Evolutionary conservation across 2,797 vertebrate species (phyloP), one percentile per base, ranked within the genome.

Genomic region (Leontocebus nigricollis): DNA sequence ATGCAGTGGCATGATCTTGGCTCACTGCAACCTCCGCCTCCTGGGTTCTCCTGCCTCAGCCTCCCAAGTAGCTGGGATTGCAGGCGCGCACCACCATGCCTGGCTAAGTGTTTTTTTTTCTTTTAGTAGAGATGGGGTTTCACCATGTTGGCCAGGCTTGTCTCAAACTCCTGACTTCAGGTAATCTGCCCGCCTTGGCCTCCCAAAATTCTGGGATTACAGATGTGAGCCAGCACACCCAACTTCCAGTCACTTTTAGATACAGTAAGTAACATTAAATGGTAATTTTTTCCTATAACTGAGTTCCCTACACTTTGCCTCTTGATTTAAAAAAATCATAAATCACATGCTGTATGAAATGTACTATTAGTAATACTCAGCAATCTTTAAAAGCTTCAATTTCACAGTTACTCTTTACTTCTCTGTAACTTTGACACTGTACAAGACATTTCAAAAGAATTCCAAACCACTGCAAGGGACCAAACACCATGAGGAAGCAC

Each of bases 361-460:
- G 80, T 59, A 70, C 59, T 57, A 90, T 50, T 88, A 85, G 30
- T 93, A 88, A 94, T 86, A 86, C 79, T 96, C 48, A 85, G 15
- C 26, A 89, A 80, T 48, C 12, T 88, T 94, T 75, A 90, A 86
- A 84, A 93, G 22, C 44, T 46, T 33, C 1, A 46, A 80, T 64
- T 90, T 36, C 15, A 11, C 12, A 52, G 11, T 84, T 90, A 24
- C 1, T 57, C 12, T 93, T 93, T 88, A 88, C 17, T 95, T 95
- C 15, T 30, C 26, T 83, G 5, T 67, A 76, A 87, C 12, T 70
- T 59, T 44, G 41, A 7, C 13, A 88, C 4, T 26, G 22, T 80
- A 57, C 72, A 83, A 86, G 85, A 82, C 15, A 93, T 92, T 94
- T 92, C 48, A 61, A 86, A 96, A 77, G 36, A 64, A 93, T 77